Percentiles rank a stretch among this genome's conserved stretches.
phyloP scores from a whole-genome alignment of 2,113 vertebrate genomes.

The Erythrocebus patas region DNA sequence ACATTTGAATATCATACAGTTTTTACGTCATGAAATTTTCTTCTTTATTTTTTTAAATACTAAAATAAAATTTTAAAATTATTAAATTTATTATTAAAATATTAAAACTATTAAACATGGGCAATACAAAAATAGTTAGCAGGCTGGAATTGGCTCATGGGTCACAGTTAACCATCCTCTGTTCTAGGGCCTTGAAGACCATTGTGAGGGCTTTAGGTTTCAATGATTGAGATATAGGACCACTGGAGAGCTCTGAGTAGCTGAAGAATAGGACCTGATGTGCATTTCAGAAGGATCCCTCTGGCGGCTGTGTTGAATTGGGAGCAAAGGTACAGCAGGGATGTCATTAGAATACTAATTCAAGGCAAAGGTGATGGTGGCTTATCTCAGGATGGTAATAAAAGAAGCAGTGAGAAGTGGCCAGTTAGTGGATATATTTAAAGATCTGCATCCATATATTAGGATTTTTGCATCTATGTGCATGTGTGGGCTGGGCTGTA shows the following conservation, averaged over 20 bases:
- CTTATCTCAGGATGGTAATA: not conserved
- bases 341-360: not conserved
- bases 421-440: not conserved
- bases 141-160: not conserved
- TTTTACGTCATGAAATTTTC: not conserved
- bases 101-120: not conserved
- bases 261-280: not conserved
- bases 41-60: not conserved
- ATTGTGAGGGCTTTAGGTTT: not conserved
- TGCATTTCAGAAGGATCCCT: not conserved
- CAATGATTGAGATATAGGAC: not conserved
- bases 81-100: not conserved
- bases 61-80: not conserved
- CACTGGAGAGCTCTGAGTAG: not conserved
- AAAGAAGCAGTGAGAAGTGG: not conserved
- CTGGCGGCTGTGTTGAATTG: not conserved
- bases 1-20: not conserved
- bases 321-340: not conserved
- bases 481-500: too few species aligned
- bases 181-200: not conserved
- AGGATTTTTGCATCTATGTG: too few species aligned
- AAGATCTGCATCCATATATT: not conserved
- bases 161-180: not conserved
- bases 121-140: not conserved
- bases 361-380: not conserved